Base-by-base conservation (phyloP, 2,888 invertebrate species). In the Sturmia bella region DNA sequence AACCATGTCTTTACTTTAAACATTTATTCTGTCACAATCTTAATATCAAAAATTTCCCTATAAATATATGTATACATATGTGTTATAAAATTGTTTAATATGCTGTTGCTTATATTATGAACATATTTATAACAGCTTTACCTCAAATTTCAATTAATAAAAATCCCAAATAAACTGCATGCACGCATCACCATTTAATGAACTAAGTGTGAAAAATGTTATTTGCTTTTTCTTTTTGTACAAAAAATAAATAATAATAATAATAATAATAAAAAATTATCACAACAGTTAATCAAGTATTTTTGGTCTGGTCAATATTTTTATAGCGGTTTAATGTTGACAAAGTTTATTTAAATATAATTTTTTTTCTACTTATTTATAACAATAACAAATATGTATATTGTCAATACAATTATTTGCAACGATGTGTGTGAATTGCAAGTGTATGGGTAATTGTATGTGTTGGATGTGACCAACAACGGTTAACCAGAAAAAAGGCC, bases 401-500 rank as follows among this genome's bases (percentile, higher is more conserved):
- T 59, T 78, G 61, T 78, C 70, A 78, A 66, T 78, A 45, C 59
- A 5, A n/a, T 11, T 56, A 39, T 43, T 11, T 68, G 24, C 5
- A 48, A 64, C 1, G 11, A 24, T 64, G 56, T 45, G 41, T 54
- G 32, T 69, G 50, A 63, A 39, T 63, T 41, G 50, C 37, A 64
- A 57, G 6, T 74, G 56, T 76, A 56, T 68, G 78, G 45, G 77
- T 74, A 78, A 78, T 78, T 82, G 74, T 82, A 74, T 82, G 63
- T 70, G 74, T 61, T 78, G 78, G 56, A 73, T 86, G 32, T 32
- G 86, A 87, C 89, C 89, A 89, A 89, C 88, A 88, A 89, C 87
- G 89, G 89, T 89, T 88, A 89, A 89, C 90, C 90, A 89, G 86
- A 89, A 85, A 87, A 88, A 88, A 89, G 89, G 89, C 88, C 89